Conservation (phyloP, 2,888 invertebrate genomes). For the Perizoma flavofasciatum region DNA sequence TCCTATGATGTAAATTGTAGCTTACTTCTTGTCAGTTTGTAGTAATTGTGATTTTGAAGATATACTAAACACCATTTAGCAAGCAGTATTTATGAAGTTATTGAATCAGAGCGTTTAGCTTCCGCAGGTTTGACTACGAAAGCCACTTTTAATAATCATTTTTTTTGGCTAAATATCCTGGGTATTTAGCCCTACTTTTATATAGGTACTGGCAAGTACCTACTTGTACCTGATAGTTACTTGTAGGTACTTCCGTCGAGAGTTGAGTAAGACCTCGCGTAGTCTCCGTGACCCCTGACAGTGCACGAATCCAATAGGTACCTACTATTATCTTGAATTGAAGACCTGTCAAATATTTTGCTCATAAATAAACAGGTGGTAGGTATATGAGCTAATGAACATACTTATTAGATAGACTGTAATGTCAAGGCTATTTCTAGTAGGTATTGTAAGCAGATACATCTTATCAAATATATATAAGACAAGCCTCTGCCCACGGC, state of each 20-base stretch:
- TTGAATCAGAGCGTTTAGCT: no score
- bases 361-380: constrained; percentile 5
- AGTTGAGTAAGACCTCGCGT: constrained; percentile 3
- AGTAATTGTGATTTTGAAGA: no score
- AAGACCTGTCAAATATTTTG: constrained; percentile 12
- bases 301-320: background rate
- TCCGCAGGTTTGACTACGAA: no score
- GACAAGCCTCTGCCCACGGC: no score
- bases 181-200: no score
- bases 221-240: background rate
- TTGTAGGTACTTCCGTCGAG: constrained; percentile 5
- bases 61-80: no score
- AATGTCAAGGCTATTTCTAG: constrained; percentile 11
- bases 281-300: constrained; percentile 10
- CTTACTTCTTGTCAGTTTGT: no score
- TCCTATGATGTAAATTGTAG: background rate
- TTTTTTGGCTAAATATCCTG: no score
- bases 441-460: background rate
- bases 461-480: no score
- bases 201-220: no score
- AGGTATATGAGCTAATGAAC: constrained; percentile 6
- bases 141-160: no score
- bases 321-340: background rate
- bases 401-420: background rate
- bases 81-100: no score